A percentile compares a stretch with the other conserved stretches of the same genome.
phyloP scores from a whole-genome alignment of 2,797 vertebrate genomes.

The Protonibea diacanthus region DNA sequence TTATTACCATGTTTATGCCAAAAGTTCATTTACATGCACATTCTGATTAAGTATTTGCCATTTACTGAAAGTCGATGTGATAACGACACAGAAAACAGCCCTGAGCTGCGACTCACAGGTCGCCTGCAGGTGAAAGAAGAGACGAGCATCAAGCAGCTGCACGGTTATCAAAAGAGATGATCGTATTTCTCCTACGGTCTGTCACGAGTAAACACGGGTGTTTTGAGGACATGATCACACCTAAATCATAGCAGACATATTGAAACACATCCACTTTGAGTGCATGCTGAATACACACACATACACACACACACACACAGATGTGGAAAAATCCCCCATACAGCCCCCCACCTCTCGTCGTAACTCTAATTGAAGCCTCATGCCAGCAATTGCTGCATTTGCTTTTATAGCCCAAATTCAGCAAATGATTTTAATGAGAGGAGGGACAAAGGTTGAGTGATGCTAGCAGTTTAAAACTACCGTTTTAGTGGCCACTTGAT shows the following conservation, averaged over 20 bases:
- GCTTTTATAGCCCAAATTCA: conserved; percentile 81
- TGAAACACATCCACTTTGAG: conserved; percentile 25
- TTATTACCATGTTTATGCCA: not conserved
- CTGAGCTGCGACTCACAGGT: conserved; percentile 14
- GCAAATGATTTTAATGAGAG: conserved; percentile 84
- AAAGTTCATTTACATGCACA: conserved; percentile 21
- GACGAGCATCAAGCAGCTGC: conserved; percentile 33
- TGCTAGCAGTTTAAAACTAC: conserved; percentile 65
- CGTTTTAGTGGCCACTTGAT: conserved; percentile 74
- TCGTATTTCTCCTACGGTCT: conserved; percentile 4
- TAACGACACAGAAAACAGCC: conserved; percentile 17
- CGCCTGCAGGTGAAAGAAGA: conserved; percentile 31
- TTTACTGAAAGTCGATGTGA: not conserved
- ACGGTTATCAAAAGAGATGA: conserved; percentile 26
- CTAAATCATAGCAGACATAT: conserved; percentile 18
- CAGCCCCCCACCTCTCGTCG: conserved; percentile 46
- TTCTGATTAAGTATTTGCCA: conserved; percentile 1
- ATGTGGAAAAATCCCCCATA: conserved; percentile 45
- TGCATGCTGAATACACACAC: conserved; percentile 7
- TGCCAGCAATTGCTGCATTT: conserved; percentile 81
- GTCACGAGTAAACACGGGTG: not conserved
- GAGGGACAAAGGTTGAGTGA: conserved; percentile 56
- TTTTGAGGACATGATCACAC: conserved; percentile 22
- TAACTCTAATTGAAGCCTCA: conserved; percentile 80
- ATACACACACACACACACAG: conserved; percentile 27